phyloP scores from a whole-genome alignment of 2,888 invertebrate genomes.

The Coelinius sp. region DNA sequence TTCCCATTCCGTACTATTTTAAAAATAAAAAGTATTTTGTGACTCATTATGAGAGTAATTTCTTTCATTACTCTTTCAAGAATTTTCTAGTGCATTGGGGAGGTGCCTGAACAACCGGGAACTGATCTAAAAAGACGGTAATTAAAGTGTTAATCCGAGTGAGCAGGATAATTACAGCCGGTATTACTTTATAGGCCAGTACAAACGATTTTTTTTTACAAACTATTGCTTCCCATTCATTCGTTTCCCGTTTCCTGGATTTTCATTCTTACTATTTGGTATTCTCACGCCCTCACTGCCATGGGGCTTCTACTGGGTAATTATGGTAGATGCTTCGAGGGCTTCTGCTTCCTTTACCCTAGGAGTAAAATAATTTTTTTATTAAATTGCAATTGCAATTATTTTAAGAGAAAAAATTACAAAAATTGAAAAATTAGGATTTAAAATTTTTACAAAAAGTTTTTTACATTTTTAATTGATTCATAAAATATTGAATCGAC shows the following conservation, averaged over 20 bases:
- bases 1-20: not conserved
- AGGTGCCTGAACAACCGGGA: not conserved
- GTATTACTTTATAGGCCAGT: constrained; percentile 9
- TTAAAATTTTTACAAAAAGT: not conserved
- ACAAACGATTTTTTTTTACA: constrained; percentile 15
- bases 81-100: not conserved
- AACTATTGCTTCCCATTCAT: constrained; percentile 24
- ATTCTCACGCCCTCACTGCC: constrained; percentile 26
- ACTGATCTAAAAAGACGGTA: not conserved
- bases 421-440: not conserved
- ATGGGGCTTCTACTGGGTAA: constrained; percentile 16
- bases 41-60: not conserved
- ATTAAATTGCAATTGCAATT: not conserved
- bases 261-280: constrained; percentile 20
- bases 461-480: not conserved
- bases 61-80: not conserved
- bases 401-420: not conserved
- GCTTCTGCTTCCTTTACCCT: constrained; percentile 4
- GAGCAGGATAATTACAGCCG: constrained; percentile 7
- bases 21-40: not conserved
- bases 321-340: not conserved
- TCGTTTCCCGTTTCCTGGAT: constrained; percentile 27
- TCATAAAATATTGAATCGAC: not conserved
- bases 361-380: not conserved
- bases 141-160: constrained; percentile 24